Percentiles rank a stretch among this genome's conserved stretches.
Conservation (phyloP, 1,140 invertebrate species). For the Leptoteleia sp. region DNA sequence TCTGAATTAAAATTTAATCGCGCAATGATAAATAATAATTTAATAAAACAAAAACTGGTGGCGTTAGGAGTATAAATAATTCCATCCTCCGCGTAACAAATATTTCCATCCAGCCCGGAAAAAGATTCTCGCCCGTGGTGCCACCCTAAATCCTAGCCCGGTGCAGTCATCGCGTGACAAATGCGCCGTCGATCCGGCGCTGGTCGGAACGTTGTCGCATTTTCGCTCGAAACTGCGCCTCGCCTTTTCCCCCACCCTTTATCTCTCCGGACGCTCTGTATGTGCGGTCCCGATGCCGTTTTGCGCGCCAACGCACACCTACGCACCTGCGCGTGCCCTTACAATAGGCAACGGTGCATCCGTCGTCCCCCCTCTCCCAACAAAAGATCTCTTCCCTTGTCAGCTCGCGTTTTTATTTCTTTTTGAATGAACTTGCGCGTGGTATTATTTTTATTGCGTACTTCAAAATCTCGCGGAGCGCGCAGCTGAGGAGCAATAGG, state of each 20-base stretch:
- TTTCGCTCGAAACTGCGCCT: constrained; percentile 51
- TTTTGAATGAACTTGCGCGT: constrained; percentile 17
- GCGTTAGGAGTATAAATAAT: no score
- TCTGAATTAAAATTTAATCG: no score
- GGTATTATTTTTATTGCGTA: constrained; percentile 33
- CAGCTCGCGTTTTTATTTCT: constrained; percentile 22
- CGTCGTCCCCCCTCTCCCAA: constrained; percentile 2
- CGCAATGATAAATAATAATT: no score
- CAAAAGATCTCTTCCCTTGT: constrained; percentile 5
- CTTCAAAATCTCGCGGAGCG: constrained; percentile 3
- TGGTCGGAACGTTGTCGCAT: constrained; percentile 53
- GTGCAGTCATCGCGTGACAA: constrained; percentile 23
- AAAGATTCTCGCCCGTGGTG: no score
- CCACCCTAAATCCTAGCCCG: constrained; percentile 10
- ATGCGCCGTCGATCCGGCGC: constrained; percentile 34
- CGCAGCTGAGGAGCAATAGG: no score
- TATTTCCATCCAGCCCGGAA: no score
- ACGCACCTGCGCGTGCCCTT: constrained; percentile 51
- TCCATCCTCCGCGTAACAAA: no score
- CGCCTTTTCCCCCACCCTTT: constrained; percentile 10
- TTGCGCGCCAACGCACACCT: constrained; percentile 55
- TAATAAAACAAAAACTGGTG: no score
- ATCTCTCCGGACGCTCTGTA: constrained; percentile 15
- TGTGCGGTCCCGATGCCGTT: constrained; percentile 27
- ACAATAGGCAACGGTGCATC: constrained; percentile 36